These are phyloP conservation scores for Tympanoctomys barrerae DNA, from an alignment of 2,797 vertebrate genomes.

Conservation along the genomic window DNA sequence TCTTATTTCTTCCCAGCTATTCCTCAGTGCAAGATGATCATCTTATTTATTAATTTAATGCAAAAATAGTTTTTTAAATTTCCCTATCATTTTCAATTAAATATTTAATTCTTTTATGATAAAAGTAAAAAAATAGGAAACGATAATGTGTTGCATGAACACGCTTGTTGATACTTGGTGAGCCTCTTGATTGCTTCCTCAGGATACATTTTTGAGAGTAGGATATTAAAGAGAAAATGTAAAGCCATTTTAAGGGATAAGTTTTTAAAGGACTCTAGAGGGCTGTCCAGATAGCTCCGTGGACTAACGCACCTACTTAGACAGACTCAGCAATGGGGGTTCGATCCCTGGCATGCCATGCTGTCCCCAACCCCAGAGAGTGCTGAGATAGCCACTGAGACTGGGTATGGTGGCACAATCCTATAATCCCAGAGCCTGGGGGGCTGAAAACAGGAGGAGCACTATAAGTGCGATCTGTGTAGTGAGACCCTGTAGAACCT, in stretches of 20 bases:
- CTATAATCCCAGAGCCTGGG: too few species aligned
- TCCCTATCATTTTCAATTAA: background rate
- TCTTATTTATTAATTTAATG: background rate
- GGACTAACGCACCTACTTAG: too few species aligned
- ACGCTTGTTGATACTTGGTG: background rate
- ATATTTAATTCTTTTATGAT: background rate
- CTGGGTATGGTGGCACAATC: too few species aligned
- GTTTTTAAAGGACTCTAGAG: conserved; percentile 10
- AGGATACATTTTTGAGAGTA: conserved; percentile 12
- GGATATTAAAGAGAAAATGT: background rate
- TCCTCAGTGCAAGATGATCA: conserved; percentile 4
- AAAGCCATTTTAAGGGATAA: background rate
- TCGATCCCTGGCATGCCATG: too few species aligned
- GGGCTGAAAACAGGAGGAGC: too few species aligned
- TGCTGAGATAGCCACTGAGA: too few species aligned
- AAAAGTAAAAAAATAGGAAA: background rate
- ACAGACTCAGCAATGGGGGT: too few species aligned
- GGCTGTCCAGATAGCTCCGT: too few species aligned
- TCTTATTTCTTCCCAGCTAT: background rate
- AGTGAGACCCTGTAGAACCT: too few species aligned
- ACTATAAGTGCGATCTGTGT: too few species aligned
- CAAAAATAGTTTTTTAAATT: background rate
- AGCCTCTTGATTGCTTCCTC: background rate
- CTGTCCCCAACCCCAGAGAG: too few species aligned
- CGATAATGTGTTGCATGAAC: background rate